Conservation (phyloP, 1,140 invertebrate genomes). For the Protaetia brevitarsis region DNA sequence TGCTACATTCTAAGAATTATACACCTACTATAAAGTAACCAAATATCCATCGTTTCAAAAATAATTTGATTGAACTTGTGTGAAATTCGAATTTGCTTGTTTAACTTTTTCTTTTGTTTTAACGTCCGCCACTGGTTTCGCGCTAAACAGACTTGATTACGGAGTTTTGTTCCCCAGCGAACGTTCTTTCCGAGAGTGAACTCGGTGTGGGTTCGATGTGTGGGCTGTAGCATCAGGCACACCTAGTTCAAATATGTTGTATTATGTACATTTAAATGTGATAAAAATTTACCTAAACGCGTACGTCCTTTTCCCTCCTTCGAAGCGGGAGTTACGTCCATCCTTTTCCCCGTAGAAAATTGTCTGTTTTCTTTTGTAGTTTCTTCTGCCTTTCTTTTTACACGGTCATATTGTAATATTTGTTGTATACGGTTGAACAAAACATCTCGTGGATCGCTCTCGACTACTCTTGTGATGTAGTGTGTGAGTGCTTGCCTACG, state of each 20-base stretch:
- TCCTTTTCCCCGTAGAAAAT: not conserved
- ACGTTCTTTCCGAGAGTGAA: slow-evolving; percentile 30
- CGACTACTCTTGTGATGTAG: too few species aligned
- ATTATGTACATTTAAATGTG: slow-evolving; percentile 39
- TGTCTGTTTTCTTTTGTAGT: not conserved
- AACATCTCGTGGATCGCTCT: too few species aligned
- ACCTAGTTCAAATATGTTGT: slow-evolving; percentile 43
- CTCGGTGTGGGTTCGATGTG: slow-evolving; percentile 37
- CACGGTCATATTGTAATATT: too few species aligned
- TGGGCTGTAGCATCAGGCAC: slow-evolving; percentile 37
- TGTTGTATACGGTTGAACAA: too few species aligned
- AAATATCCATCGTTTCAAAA: too few species aligned
- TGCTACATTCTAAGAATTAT: too few species aligned
- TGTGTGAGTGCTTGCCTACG: too few species aligned
- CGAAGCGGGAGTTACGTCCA: not conserved
- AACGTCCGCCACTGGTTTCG: not conserved
- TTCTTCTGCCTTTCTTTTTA: not conserved
- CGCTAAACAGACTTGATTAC: not conserved
- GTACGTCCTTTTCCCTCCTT: not conserved
- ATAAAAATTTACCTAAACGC: slow-evolving; percentile 35
- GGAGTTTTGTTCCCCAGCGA: not conserved
- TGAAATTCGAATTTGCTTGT: too few species aligned
- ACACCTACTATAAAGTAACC: too few species aligned
- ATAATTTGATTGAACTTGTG: too few species aligned
- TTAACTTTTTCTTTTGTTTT: too few species aligned